These are phyloP conservation scores for Lagocephalus sceleratus DNA, from an alignment of 2,797 vertebrate genomes.

Conservation along the genomic window DNA sequence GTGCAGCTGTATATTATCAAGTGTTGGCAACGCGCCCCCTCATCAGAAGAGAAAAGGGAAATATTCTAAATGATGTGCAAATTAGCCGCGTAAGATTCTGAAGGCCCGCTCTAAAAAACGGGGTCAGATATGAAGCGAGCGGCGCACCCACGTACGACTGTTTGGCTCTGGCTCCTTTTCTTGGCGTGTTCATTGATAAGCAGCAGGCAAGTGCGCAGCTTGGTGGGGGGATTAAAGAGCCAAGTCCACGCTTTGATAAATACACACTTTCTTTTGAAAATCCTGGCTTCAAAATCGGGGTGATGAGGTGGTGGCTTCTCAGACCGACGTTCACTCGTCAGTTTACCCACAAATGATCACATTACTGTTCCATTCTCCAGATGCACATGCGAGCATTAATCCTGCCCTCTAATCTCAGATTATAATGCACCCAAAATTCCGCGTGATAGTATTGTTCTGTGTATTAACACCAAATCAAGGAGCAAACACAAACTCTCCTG, in stretches of 20 bases:
- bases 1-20: slow-evolving; percentile 63
- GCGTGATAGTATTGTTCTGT: slow-evolving; percentile 62
- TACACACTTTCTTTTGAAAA: slow-evolving; percentile 59
- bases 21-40: slow-evolving; percentile 30
- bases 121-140: slow-evolving; percentile 47
- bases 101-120: slow-evolving; percentile 39
- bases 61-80: slow-evolving; percentile 52
- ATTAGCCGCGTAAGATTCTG: slow-evolving; percentile 34
- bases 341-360: slow-evolving; percentile 45
- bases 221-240: slow-evolving; percentile 62
- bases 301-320: slow-evolving; percentile 54
- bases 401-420: slow-evolving; percentile 14
- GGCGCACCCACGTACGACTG: slow-evolving; percentile 28
- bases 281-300: slow-evolving; percentile 53
- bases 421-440: slow-evolving; percentile 33
- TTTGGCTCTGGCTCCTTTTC: slow-evolving; percentile 55
- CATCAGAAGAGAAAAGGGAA: background rate
- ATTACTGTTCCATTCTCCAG: slow-evolving; percentile 36
- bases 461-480: slow-evolving; percentile 33
- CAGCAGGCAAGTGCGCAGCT: slow-evolving; percentile 43
- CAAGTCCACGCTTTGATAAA: slow-evolving; percentile 55
- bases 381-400: slow-evolving; percentile 13
- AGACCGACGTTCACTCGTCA: slow-evolving; percentile 12
- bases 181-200: slow-evolving; percentile 68
- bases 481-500: slow-evolving; percentile 20